Evolutionary conservation across 1,140 invertebrate species (phyloP), one percentile per base, ranked within the genome.

Genomic region (Magallana angulata): DNA sequence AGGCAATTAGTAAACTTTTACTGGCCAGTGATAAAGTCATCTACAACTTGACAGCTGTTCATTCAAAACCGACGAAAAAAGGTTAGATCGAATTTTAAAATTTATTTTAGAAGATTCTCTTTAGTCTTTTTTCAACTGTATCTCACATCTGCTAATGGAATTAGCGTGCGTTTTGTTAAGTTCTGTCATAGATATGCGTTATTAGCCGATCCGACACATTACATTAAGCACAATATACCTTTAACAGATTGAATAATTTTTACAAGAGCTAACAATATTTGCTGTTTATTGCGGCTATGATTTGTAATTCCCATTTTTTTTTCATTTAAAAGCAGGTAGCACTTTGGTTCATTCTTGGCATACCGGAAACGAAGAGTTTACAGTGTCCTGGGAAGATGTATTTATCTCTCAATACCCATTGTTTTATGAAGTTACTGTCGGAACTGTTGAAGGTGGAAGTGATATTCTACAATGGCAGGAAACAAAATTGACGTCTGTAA

Each of bases 401-500:
- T 91, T 91, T 64, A 59, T 18, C 7, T 90, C 89, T 1, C 14
- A 60, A 80, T 57, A 82, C 18, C 84, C 87, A 7, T 60, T 91
- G 7, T 68, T 68, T 59, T 91, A 90, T 62, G 90, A 91, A 59
- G 82, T 91, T 14, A 87, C 89, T 14, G 64, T 84, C 1, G 90
- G 90, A 14, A 86, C 85, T 3, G 64, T 81, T 36, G 14, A 62
- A 30, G 90, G 90, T 8, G 89, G 87, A 60, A 82, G 68, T 36
- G 86, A 91, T 80, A 89, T 91, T n/a, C 12, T 88, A 56, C 87
- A 90, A 57, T 91, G 89, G 89, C 81, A 85, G 12, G 86, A 90
- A 48, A 91, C 89, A 8, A 89, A 16, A 4, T 60, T 18, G 56
- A 57, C 89, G 0, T 56, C 64, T 16, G 56, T 90, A 12, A 82